phyloP scores from a whole-genome alignment of 1,140 invertebrate species.

The Trichogramma pretiosum region DNA sequence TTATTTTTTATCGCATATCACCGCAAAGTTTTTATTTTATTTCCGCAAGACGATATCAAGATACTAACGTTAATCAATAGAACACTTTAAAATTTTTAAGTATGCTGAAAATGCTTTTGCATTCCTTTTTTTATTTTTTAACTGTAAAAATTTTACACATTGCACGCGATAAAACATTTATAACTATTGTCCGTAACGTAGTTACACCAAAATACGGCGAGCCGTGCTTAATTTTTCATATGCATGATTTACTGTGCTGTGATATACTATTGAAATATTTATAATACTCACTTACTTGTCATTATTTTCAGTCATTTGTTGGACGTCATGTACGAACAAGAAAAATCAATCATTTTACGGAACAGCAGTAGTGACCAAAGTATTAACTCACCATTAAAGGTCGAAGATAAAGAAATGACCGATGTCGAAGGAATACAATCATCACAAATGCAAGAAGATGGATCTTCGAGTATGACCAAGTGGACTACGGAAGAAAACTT shows the following conservation, averaged over 20 bases:
- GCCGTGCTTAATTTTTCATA: too few relatives aligned
- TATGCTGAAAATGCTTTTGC: not conserved
- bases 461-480: constrained; percentile 26
- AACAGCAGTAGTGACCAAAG: constrained; percentile 18
- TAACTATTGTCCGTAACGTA: too few relatives aligned
- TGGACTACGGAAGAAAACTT: constrained; percentile 46
- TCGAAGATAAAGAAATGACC: constrained; percentile 26
- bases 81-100: too few relatives aligned
- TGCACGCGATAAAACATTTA: not conserved
- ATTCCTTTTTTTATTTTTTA: not conserved
- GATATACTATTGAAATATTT: constrained; percentile 2
- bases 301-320: constrained; percentile 46
- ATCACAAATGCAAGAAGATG: constrained; percentile 10
- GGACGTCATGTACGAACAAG: constrained; percentile 64
- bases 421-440: constrained; percentile 13
- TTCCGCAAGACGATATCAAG: constrained; percentile 1
- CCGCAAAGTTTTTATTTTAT: constrained; percentile 6
- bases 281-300: not conserved
- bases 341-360: constrained; percentile 37
- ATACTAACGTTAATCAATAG: constrained; percentile 1
- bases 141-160: constrained; percentile 1
- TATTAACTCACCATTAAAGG: constrained; percentile 23
- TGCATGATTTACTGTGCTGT: too few relatives aligned
- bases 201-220: too few relatives aligned
- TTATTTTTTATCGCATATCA: not conserved